Evolutionary conservation across 2,113 vertebrate genomes (phyloP), one percentile per base, ranked within the genome.

Genomic region (Aphelocoma coerulescens): DNA sequence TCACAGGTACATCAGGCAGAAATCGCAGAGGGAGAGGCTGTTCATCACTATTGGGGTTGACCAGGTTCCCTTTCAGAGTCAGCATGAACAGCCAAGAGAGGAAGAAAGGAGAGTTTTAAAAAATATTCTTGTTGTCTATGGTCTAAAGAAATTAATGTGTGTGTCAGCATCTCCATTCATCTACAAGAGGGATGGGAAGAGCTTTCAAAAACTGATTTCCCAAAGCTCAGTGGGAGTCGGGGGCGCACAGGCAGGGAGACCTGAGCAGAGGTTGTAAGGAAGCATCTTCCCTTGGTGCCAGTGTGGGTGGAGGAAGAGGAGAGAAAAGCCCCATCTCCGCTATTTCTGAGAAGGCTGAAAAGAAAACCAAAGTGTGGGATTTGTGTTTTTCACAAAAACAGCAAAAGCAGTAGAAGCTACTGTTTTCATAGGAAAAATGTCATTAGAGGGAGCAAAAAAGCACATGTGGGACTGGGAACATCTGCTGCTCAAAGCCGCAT

Each of bases 341-440:
- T 13, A 3, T 55, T 75, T 82, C 96, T 77, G 76, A 88, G 95
- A 79, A 62, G 75, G 76, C 44, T 95, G 96, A 87, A 91, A 94
- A 93, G 96, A 94, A 94, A 92, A 82, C 85, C 65, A 1, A 77
- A 96, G 85, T 92, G 92, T 94, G 91, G 95, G 94, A 79, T 95
- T 91, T 77, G 67, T 81, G 46, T 75, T 90, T 88, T 58, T 88
- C 81, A 67, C 13, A 65, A 95, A 96, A 95, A 81, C 95, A 96
- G 94, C 94, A 97, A 97, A 97, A 97, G 94, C 96, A 63, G 69
- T 81, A 72, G 75, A 97, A 91, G 94, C 85, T 96, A 85, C 95
- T 97, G 93, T 97, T 97, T 97, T 94, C 97, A 59, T 89, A 96
- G 96, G 94, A 84, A 96, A 97, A 97, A 97, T 96, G 95, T 97